Evolutionary conservation across 2,113 vertebrate species (phyloP).

Genomic region (Coptodon bakossiorum): DNA sequence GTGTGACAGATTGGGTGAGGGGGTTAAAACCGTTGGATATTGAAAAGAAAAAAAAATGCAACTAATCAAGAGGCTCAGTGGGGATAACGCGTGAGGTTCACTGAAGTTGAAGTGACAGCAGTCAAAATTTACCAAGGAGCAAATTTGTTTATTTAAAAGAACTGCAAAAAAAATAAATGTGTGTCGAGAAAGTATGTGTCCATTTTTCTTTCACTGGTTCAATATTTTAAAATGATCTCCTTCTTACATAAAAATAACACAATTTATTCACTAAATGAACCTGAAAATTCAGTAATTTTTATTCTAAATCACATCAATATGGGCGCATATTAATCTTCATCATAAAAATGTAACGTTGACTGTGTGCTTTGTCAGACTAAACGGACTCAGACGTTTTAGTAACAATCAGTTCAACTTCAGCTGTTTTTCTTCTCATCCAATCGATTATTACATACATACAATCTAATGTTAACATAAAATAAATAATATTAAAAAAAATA

Average conservation of each 20-base stretch:
- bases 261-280: not conserved
- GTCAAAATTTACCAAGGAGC: conserved; percentile 32
- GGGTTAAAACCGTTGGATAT: conserved; percentile 81
- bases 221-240: not conserved
- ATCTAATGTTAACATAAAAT: not conserved
- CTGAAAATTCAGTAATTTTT: not conserved
- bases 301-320: not conserved
- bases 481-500: not conserved
- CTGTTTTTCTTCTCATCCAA: not conserved
- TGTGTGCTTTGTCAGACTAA: not conserved
- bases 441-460: not conserved
- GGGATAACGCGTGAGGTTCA: conserved; percentile 45
- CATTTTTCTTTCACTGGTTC: not conserved
- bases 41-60: conserved; percentile 57
- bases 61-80: conserved; percentile 58
- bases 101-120: conserved; percentile 40
- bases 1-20: conserved; percentile 87
- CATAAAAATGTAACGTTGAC: not conserved
- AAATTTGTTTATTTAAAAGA: conserved; percentile 1
- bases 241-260: not conserved
- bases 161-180: not conserved
- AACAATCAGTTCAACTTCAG: not conserved
- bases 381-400: not conserved
- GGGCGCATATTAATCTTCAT: not conserved
- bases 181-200: not conserved